Conservation (phyloP, 2,888 invertebrate genomes). For the Adelphocoris suturalis region DNA sequence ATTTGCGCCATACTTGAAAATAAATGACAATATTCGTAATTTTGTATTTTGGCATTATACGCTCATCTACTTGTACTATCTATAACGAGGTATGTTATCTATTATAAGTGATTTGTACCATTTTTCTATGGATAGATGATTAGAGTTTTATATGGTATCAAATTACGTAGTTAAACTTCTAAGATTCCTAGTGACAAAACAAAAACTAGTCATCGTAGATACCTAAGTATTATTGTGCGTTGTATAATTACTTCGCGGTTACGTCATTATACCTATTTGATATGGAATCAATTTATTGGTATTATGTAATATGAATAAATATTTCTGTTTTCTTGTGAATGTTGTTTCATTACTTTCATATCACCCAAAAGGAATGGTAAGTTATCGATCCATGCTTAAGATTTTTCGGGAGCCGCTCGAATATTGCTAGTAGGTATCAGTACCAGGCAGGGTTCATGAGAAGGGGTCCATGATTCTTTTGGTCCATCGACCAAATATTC, state of each 20-base stretch:
- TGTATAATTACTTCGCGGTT: background rate
- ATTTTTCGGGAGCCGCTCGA: no score
- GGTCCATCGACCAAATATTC: no score
- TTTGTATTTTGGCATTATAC: background rate
- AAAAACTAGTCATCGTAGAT: conserved; percentile 15
- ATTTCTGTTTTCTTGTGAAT: background rate
- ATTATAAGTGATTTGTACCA: conserved; percentile 1
- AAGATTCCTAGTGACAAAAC: background rate
- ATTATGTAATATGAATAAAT: background rate
- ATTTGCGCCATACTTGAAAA: conserved; percentile 32
- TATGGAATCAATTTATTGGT: background rate
- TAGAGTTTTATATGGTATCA: conserved; percentile 15
- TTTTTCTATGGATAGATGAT: conserved; percentile 1
- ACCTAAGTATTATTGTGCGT: background rate
- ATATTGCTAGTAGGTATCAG: no score
- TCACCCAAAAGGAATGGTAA: no score
- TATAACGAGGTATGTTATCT: no score
- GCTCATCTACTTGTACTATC: background rate
- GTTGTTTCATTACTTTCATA: background rate
- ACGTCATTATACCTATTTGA: background rate
- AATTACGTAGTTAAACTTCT: background rate
- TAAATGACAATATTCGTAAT: conserved; percentile 33
- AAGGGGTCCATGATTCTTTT: no score
- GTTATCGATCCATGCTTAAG: no score
- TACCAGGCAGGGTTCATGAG: no score